These are phyloP conservation scores for Cettia cetti DNA, from an alignment of 2,113 vertebrate species.

Conservation along the genomic window DNA sequence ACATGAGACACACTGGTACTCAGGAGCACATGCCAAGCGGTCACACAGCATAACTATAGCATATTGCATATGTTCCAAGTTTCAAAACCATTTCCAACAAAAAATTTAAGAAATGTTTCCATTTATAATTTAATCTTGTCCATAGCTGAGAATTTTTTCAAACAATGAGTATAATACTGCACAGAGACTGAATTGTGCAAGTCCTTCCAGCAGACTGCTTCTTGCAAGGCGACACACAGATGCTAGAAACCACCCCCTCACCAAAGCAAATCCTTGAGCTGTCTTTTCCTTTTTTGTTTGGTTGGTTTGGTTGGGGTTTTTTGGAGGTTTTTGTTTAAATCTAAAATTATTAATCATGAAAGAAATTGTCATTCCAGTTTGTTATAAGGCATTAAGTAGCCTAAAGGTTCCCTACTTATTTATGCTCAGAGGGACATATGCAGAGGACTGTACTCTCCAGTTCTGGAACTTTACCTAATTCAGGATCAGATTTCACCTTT, in stretches of 20 bases:
- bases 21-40: slow-evolving; percentile 24
- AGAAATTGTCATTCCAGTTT: background rate
- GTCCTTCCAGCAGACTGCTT: background rate
- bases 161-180: background rate
- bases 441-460: background rate
- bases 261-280: background rate
- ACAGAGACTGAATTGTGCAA: background rate
- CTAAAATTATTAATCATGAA: background rate
- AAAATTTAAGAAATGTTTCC: background rate
- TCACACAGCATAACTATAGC: background rate
- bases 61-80: background rate
- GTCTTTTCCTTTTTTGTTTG: background rate
- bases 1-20: background rate
- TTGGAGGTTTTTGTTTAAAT: background rate
- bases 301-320: background rate
- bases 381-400: background rate
- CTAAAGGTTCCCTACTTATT: background rate
- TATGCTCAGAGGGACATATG: background rate
- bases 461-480: background rate
- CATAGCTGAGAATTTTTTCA: background rate
- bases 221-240: background rate
- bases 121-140: background rate
- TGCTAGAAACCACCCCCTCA: background rate
- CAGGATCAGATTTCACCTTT: background rate
- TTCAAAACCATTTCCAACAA: slow-evolving; percentile 41